Evolutionary conservation across 2,797 vertebrate genomes (phyloP).

Genomic region (Antennarius maculatus): DNA sequence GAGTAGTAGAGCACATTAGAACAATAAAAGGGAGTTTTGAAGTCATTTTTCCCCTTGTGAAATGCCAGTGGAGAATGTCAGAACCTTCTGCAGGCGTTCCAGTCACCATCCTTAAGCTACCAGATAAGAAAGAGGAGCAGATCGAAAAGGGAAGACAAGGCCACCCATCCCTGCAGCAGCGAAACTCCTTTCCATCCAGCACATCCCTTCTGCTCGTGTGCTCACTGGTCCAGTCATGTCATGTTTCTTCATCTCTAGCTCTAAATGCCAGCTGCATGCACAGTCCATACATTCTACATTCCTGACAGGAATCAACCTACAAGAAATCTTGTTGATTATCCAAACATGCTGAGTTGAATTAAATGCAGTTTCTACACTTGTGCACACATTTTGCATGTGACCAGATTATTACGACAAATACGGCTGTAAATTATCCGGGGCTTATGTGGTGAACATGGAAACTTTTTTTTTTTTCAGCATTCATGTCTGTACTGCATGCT

Average conservation of each 20-base stretch:
- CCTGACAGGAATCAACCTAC: background rate
- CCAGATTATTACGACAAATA: background rate
- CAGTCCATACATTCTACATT: background rate
- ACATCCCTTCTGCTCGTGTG: background rate
- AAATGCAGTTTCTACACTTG: too few relatives aligned
- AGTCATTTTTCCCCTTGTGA: conserved; percentile 14
- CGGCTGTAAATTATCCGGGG: too few relatives aligned
- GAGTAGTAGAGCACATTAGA: background rate
- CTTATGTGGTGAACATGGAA: too few relatives aligned
- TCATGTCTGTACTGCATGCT: too few relatives aligned
- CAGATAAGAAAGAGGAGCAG: conserved; percentile 17
- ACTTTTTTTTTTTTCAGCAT: too few relatives aligned
- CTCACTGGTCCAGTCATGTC: background rate
- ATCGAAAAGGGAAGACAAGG: conserved; percentile 5
- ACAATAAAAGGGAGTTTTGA: conserved; percentile 12
- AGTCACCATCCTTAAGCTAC: conserved; percentile 3
- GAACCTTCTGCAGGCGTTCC: conserved; percentile 16
- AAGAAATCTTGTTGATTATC: too few relatives aligned
- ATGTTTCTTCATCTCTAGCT: background rate
- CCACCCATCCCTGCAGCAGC: conserved; percentile 8
- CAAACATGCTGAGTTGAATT: too few relatives aligned
- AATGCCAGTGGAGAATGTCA: conserved; percentile 15
- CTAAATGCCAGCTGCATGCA: background rate
- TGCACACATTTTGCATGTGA: too few relatives aligned
- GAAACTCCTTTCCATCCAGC: background rate